Evolutionary conservation across 2,888 invertebrate species (phyloP), one percentile per base, ranked within the genome.

Genomic region (Isotomurus palustris): DNA sequence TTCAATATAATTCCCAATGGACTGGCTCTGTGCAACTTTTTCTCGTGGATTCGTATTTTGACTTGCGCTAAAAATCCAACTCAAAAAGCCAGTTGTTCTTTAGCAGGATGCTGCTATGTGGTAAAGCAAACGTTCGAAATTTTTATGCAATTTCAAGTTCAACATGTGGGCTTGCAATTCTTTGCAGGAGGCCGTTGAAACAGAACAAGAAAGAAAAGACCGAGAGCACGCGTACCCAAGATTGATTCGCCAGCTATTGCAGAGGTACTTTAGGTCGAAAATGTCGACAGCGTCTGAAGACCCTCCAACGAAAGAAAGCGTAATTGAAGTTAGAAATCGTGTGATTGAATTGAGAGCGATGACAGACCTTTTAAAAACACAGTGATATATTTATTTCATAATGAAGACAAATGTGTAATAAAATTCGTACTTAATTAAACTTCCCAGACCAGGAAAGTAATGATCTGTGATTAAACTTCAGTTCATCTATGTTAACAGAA

Each of bases 1-100:
- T 83, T 86, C 70, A 87, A 86, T 76, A 76, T 87, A 71, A 77
- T 87, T 22, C 84, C 84, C 1, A 83, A 83, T 0, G 65, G 36
- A 3, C n/a, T 51, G 40, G 17, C 22, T 38, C 2, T 17, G 10
- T 4, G 5, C 45, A 27, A 41, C 36, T 6, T 43, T 14, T 19
- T 17, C 53, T 10, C 19, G n/a, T n/a, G n/a, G n/a, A n/a, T n/a
- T n/a, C n/a, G n/a, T n/a, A n/a, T n/a, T n/a, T n/a, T n/a, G n/a
- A n/a, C n/a, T n/a, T n/a, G n/a, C n/a, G n/a, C n/a, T n/a, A n/a
- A n/a, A n/a, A n/a, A n/a, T n/a, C n/a, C n/a, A n/a, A n/a, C n/a
- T 14, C 73, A 74, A 43, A 73, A 72, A 56, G 80, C 80, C 1
- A 73, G 75, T 44, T 82, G 80, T 75, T 77, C 78, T 5, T 66